Percentiles rank a stretch among this genome's conserved stretches.
Conservation (phyloP, 2,888 invertebrate genomes). For the Cenopis cana region DNA sequence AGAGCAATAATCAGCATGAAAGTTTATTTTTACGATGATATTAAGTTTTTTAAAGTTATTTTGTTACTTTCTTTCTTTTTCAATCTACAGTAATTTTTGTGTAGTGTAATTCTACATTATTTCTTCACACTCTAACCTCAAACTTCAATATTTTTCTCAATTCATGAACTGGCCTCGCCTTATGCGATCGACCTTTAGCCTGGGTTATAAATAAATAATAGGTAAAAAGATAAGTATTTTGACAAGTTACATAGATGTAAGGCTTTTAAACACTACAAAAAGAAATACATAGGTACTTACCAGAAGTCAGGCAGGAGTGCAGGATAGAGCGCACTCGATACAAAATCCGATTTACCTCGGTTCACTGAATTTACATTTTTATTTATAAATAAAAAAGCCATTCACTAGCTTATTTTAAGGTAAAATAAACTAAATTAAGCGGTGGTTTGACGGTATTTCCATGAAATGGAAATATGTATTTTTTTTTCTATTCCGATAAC, state of each 20-base stretch:
- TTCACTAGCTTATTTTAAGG: constrained; percentile 10
- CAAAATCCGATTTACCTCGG: constrained; percentile 33
- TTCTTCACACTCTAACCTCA: too few species aligned
- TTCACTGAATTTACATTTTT: constrained; percentile 34
- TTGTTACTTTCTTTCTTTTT: too few species aligned
- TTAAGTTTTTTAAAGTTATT: too few species aligned
- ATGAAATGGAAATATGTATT: not conserved
- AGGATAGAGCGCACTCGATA: constrained; percentile 6
- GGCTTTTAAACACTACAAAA: constrained; percentile 1
- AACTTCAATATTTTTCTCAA: too few species aligned
- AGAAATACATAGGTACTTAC: not conserved
- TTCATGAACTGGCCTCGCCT: too few species aligned
- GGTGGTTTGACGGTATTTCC: not conserved
- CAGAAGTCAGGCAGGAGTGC: constrained; percentile 24
- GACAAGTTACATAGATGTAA: not conserved
- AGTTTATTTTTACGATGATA: too few species aligned
- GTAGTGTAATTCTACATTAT: too few species aligned
- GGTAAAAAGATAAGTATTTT: too few species aligned
- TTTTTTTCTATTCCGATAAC: not conserved
- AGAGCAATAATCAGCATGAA: too few species aligned
- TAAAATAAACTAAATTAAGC: not conserved
- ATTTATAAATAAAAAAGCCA: constrained; percentile 25
- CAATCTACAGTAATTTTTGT: too few species aligned
- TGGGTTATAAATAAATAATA: not conserved
- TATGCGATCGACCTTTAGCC: too few species aligned